Percentiles rank a stretch among this genome's conserved stretches.
phyloP scores from a whole-genome alignment of 2,888 invertebrate genomes.

The Perithous albicinctus region DNA sequence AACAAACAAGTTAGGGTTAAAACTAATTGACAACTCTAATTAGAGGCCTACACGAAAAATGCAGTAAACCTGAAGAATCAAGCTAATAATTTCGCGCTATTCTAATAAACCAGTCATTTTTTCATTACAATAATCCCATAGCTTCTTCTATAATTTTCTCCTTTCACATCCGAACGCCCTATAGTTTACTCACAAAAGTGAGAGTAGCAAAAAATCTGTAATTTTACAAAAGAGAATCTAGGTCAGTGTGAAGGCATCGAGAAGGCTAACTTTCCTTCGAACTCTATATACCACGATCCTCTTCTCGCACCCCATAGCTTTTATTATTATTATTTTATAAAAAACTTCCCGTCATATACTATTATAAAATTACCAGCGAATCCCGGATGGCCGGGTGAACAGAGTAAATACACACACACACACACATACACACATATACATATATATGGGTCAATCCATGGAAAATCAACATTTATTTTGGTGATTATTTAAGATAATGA shows the following conservation, averaged over 20 bases:
- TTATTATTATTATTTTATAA: constrained; percentile 3
- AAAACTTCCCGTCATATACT: constrained; percentile 4
- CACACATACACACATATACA: too few relatives aligned
- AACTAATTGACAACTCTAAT: too few relatives aligned
- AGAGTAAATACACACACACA: background rate
- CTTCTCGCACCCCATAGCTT: background rate
- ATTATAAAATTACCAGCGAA: constrained; percentile 35
- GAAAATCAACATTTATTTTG: too few relatives aligned
- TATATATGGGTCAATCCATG: too few relatives aligned
- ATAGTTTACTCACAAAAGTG: background rate
- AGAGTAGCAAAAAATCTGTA: background rate
- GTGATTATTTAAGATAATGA: too few relatives aligned
- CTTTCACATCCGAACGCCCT: background rate
- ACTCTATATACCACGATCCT: background rate
- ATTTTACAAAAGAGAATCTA: constrained; percentile 28
- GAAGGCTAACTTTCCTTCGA: constrained; percentile 9
- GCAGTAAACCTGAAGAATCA: too few relatives aligned
- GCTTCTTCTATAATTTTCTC: background rate
- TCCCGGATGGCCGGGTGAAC: constrained; percentile 38
- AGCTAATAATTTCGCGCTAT: too few relatives aligned
- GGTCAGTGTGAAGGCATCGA: constrained; percentile 45
- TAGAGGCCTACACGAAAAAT: too few relatives aligned
- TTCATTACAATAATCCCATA: background rate
- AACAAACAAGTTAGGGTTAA: too few relatives aligned
- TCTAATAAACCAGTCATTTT: too few relatives aligned